Evolutionary conservation across 2,113 vertebrate genomes (phyloP), one percentile per base, ranked within the genome.

Genomic region (Regulus satrapa): DNA sequence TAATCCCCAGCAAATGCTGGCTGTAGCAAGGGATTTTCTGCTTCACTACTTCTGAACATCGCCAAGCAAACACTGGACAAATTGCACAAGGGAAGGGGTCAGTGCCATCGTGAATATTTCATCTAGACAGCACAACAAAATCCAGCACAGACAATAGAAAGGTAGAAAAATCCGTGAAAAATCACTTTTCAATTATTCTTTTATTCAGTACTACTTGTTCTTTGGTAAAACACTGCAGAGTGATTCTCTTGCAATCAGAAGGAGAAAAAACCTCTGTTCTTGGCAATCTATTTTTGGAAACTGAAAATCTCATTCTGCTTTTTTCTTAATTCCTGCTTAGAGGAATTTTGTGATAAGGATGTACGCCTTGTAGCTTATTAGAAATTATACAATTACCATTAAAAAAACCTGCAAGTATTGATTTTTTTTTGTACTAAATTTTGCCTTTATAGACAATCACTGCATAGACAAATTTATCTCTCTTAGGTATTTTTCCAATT

Each of bases 1-100:
- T 91, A 96, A 97, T 92, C 88, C 69, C 73, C 68, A 95, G 56
- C 73, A 95, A 96, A 94, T 69, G 64, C 85, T 80, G 73, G 58
- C 76, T 93, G 78, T 88, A 96, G 92, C 85, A 91, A 88, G 85
- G 73, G 94, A 91, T 97, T 94, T 97, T 97, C 94, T 96, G 93
- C 92, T 94, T 77, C 40, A 74, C 82, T 93, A 90, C 94, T 78
- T 94, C 85, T 82, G 91, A 97, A 96, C 95, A 93, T 96, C 56
- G 5, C 59, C 72, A 83, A 91, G 91, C 78, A 96, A 96, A 91
- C 86, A 89, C 5, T 92, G 87, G 89, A 96, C 95, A 95, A 97
- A 97, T 90, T 95, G 92, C 75, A 94, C 68, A 91, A 83, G 88
- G 85, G 87, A 96, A 94, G 51, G 74, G 88, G 89, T 94, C 95